These are phyloP conservation scores for Bergia puertoricense DNA, from an alignment of 92 coral and sea anemone genomes.

Conservation along the genomic window DNA sequence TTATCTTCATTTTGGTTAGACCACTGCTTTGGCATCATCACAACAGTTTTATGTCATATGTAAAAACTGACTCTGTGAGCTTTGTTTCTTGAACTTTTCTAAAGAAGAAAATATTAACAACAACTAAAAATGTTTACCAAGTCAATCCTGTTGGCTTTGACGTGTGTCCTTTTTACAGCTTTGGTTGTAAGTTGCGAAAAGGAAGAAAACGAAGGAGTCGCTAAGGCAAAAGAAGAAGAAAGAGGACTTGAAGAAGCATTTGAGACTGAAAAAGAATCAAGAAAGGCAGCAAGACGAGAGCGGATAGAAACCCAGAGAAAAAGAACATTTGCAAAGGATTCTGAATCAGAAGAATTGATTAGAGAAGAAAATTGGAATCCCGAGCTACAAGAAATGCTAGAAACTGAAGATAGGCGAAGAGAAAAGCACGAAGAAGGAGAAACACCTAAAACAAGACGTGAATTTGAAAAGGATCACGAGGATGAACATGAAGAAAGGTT, in stretches of 20 bases:
- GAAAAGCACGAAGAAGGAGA: not conserved
- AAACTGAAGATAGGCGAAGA: not conserved
- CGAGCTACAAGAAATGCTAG: not conserved
- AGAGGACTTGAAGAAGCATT: not conserved
- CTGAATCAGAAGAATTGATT: not conserved
- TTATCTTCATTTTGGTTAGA: not conserved
- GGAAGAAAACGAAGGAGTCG: not conserved
- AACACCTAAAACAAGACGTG: not conserved
- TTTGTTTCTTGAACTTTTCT: too few species aligned
- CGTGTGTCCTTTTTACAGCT: not conserved
- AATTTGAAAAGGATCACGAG: not conserved
- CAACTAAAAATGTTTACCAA: not conserved
- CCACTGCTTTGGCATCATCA: not conserved
- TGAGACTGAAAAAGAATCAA: not conserved
- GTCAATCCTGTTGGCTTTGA: not conserved
- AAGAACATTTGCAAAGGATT: not conserved
- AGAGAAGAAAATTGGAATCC: not conserved
- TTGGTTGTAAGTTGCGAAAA: not conserved
- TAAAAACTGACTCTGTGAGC: not conserved
- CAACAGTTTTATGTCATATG: not conserved
- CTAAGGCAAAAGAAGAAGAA: not conserved
- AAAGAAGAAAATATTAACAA: not conserved
- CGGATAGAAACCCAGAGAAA: slow-evolving; percentile 14
- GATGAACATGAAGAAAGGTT: not conserved
- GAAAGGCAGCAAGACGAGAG: not conserved